A percentile compares a stretch with the other conserved stretches of the same genome.
Conservation (phyloP, 2,888 invertebrate species). For the Nomada lathburiana region DNA sequence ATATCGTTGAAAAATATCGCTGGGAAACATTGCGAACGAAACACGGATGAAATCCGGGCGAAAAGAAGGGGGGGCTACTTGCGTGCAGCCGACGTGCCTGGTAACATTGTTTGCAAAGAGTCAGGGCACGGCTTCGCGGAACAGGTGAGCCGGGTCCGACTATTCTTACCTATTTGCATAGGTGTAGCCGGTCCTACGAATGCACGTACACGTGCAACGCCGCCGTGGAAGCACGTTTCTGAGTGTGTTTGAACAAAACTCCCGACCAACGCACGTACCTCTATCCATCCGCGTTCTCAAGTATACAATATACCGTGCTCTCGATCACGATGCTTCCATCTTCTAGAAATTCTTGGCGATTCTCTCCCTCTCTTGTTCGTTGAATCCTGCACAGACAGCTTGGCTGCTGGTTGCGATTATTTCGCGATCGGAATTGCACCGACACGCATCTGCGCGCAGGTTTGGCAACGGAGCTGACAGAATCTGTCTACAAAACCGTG, state of each 20-base stretch:
- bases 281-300: conserved; percentile 24
- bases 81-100: conserved; percentile 65
- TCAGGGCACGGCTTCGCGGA: conserved; percentile 63
- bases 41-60: conserved; percentile 31
- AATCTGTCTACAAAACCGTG: too few relatives aligned
- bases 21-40: background rate
- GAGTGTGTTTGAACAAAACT: conserved; percentile 75
- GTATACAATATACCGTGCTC: conserved; percentile 18
- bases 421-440: too few relatives aligned
- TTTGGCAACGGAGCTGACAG: too few relatives aligned
- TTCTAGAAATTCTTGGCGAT: conserved; percentile 4
- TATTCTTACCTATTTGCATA: conserved; percentile 73
- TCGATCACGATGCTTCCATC: conserved; percentile 11
- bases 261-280: conserved; percentile 55
- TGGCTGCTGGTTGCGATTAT: too few relatives aligned
- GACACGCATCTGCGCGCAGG: too few relatives aligned
- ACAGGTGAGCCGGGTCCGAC: conserved; percentile 40
- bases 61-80: conserved; percentile 50
- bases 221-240: conserved; percentile 74
- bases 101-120: conserved; percentile 78
- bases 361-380: too few relatives aligned
- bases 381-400: too few relatives aligned
- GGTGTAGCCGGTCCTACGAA: conserved; percentile 72
- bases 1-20: background rate
- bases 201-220: conserved; percentile 74